Evolutionary conservation across 2,113 vertebrate species (phyloP).

Genomic region (Lepisosteus osseus): DNA sequence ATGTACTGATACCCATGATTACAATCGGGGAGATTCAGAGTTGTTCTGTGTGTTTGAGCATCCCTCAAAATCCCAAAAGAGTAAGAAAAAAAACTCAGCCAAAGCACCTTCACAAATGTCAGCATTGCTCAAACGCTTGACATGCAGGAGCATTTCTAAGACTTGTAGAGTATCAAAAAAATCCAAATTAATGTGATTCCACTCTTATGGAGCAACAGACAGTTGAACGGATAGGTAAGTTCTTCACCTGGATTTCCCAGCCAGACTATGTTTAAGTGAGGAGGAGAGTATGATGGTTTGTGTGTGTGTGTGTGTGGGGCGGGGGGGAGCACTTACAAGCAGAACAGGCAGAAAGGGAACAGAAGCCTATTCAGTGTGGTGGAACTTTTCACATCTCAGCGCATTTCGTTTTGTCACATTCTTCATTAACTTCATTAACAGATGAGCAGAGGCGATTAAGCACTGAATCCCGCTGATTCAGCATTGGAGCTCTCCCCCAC

Average conservation of each 20-base stretch:
- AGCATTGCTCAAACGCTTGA: neutral
- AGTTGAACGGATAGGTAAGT: too few relatives aligned
- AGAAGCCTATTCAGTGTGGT: slow-evolving; percentile 67
- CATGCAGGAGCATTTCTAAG: too few relatives aligned
- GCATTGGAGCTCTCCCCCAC: slow-evolving; percentile 51
- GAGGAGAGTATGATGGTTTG: slow-evolving; percentile 41
- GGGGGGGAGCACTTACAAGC: neutral
- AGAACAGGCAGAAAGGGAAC: slow-evolving; percentile 39
- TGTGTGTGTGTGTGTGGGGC: slow-evolving; percentile 30
- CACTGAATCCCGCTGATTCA: slow-evolving; percentile 74
- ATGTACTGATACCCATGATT: too few relatives aligned
- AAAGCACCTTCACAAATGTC: neutral
- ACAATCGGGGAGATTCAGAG: too few relatives aligned
- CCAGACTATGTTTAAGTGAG: slow-evolving; percentile 38
- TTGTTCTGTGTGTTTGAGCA: too few relatives aligned
- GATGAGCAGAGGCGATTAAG: slow-evolving; percentile 77
- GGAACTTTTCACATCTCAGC: slow-evolving; percentile 79
- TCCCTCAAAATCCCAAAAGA: neutral
- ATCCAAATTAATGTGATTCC: too few relatives aligned
- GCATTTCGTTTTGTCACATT: slow-evolving; percentile 72
- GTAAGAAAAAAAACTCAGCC: neutral
- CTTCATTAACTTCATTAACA: slow-evolving; percentile 84
- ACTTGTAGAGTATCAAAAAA: too few relatives aligned
- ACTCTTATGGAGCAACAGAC: too few relatives aligned
- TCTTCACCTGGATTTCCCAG: neutral